These are phyloP conservation scores for Calliphora vicina DNA, from an alignment of 1,140 invertebrate genomes.

Conservation along the genomic window DNA sequence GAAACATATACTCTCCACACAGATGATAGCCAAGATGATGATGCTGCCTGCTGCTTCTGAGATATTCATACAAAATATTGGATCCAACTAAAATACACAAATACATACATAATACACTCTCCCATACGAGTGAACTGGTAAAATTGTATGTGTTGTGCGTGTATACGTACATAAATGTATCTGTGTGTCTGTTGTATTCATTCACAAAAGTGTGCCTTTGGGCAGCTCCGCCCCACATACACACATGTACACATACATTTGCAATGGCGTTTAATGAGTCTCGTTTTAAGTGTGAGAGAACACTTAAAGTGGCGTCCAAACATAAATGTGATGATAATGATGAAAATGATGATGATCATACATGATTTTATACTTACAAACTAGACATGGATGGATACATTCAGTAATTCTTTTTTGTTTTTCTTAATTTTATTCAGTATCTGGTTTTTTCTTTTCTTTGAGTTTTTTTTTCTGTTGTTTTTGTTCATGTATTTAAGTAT, in stretches of 20 bases:
- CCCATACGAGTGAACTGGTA: neutral
- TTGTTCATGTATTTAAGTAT: neutral
- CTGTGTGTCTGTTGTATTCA: conserved; percentile 42
- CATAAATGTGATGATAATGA: neutral
- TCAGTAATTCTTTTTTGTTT: neutral
- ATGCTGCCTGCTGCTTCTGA: neutral
- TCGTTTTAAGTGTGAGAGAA: conserved; percentile 16
- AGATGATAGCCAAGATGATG: neutral
- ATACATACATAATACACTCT: neutral
- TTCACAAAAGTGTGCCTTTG: conserved; percentile 61
- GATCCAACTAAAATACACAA: neutral
- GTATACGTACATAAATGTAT: neutral
- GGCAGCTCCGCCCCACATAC: conserved; percentile 59
- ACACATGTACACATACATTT: conserved; percentile 38
- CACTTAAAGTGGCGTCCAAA: conserved; percentile 17
- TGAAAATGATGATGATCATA: neutral
- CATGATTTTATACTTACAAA: neutral
- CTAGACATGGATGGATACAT: no score
- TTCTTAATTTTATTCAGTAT: neutral
- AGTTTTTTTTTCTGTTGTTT: neutral
- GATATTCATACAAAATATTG: neutral
- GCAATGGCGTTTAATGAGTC: conserved; percentile 4
- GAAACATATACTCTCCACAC: neutral
- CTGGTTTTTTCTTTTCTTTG: neutral
- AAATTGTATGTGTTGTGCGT: neutral